Conservation (phyloP, 2,113 vertebrate genomes). For the Tenrec ecaudatus region DNA sequence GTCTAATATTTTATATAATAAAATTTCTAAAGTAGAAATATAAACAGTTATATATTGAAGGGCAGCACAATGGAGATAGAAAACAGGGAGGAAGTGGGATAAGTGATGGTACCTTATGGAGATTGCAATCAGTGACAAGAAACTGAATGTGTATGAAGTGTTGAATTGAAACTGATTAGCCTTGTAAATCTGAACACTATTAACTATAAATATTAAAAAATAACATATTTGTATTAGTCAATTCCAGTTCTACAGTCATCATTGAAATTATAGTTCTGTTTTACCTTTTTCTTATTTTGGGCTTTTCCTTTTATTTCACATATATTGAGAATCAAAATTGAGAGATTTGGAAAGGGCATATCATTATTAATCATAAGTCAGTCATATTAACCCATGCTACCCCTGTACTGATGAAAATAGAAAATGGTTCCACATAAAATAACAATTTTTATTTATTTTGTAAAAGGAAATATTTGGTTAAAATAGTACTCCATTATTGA, state of each 20-base stretch:
- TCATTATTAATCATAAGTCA: neutral
- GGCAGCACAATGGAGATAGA: too few species aligned
- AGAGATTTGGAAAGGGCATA: neutral
- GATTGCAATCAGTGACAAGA: too few species aligned
- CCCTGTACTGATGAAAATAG: neutral
- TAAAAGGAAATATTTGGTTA: neutral
- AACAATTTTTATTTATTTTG: neutral
- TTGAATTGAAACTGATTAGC: too few species aligned
- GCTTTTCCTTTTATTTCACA: neutral
- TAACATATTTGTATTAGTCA: neutral
- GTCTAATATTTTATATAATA: neutral
- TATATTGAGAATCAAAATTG: neutral
- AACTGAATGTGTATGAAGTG: too few species aligned
- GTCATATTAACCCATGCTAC: neutral
- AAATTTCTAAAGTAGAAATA: slow-evolving; percentile 17
- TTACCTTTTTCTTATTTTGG: neutral
- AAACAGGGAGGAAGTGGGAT: too few species aligned
- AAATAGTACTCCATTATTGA: too few species aligned
- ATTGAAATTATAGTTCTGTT: neutral
- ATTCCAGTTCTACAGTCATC: neutral
- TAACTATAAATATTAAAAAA: too few species aligned
- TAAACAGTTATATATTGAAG: neutral
- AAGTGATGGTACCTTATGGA: too few species aligned
- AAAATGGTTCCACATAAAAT: neutral
- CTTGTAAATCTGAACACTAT: too few species aligned